phyloP scores from a whole-genome alignment of 2,113 vertebrate species.

The Chinchilla lanigera region DNA sequence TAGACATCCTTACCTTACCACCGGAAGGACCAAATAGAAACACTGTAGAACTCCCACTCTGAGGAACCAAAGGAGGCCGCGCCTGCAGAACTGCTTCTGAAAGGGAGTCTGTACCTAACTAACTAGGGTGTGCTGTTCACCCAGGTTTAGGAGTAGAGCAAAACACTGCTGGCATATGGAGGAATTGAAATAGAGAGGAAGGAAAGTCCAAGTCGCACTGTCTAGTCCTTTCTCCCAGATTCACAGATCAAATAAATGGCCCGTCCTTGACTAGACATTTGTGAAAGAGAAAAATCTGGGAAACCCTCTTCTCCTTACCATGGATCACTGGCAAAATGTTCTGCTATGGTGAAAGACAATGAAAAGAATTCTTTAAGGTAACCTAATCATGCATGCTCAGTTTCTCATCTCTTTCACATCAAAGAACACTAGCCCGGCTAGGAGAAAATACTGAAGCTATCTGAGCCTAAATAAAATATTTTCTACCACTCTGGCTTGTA shows the following conservation, averaged over 20 bases:
- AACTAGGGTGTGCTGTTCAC: neutral
- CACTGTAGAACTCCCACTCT: neutral
- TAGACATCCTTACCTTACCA: neutral
- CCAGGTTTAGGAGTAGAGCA: neutral
- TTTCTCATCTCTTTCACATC: constrained; percentile 32
- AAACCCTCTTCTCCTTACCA: neutral
- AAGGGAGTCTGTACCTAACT: neutral
- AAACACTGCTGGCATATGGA: rapidly evolving
- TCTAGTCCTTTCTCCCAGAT: neutral
- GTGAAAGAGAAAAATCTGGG: neutral
- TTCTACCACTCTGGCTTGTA: neutral
- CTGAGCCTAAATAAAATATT: constrained; percentile 27
- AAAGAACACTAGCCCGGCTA: neutral
- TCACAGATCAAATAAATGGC: neutral
- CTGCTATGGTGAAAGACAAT: neutral
- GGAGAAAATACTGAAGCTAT: constrained; percentile 23
- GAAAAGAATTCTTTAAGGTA: neutral
- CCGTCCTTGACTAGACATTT: neutral
- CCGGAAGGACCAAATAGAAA: neutral
- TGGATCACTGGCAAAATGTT: neutral
- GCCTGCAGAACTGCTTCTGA: neutral
- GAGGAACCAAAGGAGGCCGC: neutral
- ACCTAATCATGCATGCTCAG: neutral
- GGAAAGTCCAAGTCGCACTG: neutral
- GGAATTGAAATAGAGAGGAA: neutral